Conservation (phyloP, 2,797 vertebrate species). For the Argentina silus region DNA sequence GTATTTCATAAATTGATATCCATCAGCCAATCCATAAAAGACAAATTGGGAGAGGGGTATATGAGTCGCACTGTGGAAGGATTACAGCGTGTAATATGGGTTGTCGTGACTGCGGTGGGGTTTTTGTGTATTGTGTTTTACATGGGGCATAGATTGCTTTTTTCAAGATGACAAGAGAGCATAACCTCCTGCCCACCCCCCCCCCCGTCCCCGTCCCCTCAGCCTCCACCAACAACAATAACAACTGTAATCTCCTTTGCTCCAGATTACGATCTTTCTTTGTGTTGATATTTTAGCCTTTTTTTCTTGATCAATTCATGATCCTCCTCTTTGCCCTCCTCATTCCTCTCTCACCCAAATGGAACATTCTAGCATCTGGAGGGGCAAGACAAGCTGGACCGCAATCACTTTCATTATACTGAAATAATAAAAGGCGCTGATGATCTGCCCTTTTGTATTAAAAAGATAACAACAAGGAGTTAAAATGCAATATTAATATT, state of each 20-base stretch:
- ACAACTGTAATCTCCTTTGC: constrained; percentile 61
- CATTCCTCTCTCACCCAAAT: constrained; percentile 15
- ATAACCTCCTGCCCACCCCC: constrained; percentile 39
- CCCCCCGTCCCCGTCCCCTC: constrained; percentile 17
- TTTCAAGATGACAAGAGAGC: constrained; percentile 54
- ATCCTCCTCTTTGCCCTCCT: constrained; percentile 41
- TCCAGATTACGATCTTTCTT: constrained; percentile 60
- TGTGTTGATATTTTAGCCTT: constrained; percentile 62
- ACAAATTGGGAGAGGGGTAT: constrained; percentile 44
- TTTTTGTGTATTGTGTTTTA: constrained; percentile 62
- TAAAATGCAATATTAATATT: constrained; percentile 56
- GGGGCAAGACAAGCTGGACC: constrained; percentile 28
- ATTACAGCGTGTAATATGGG: constrained; percentile 73
- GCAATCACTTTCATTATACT: constrained; percentile 62
- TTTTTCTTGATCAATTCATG: constrained; percentile 59
- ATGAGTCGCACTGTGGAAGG: constrained; percentile 38
- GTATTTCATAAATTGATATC: neutral
- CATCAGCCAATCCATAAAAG: neutral
- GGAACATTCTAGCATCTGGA: constrained; percentile 46
- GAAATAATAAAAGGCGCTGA: constrained; percentile 51
- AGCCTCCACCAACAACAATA: constrained; percentile 44
- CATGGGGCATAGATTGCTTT: constrained; percentile 50
- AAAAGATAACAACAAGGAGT: constrained; percentile 51
- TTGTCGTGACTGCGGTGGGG: constrained; percentile 53
- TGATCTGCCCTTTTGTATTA: constrained; percentile 54